Evolutionary conservation across 2,797 vertebrate genomes (phyloP), one percentile per base, ranked within the genome.

Genomic region (Hipposideros larvatus): DNA sequence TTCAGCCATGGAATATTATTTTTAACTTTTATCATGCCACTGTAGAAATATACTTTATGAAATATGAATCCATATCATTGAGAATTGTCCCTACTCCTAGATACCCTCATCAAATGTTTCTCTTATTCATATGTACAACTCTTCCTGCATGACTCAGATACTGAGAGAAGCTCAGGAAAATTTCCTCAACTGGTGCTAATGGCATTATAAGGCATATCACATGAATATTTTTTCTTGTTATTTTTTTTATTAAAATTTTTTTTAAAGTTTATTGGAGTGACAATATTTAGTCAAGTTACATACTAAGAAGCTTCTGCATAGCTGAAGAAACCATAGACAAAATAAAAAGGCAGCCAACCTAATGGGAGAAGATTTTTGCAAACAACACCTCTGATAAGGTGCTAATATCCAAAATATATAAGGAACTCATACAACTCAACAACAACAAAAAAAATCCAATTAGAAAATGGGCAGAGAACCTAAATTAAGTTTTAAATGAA

Each of bases 401-500:
- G 37, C 37, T 37, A 37, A 37, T 37, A 37, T 37, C 37, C 37
- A 37, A 37, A 37, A 37, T 37, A 37, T 37, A 37, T 37, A 37
- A 37, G 37, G 37, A 37, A 37, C 37, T 37, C 37, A 37, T 37
- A 37, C 37, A 37, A 37, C 37, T 37, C 37, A 37, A 37, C 37
- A 37, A 37, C 37, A 37, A 37, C 37, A 37, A 37, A 37, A 2
- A 37, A 37, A 37, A 37, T 37, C 37, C 37, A 37, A 37, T 37
- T 37, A 37, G 37, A 37, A 37, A 37, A 37, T 37, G 37, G 37
- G 37, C 37, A 37, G 37, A 37, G 37, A 3, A 37, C 37, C 37
- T 37, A 79, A 90, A 82, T 77, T 80, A 94, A 91, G 14, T 70
- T 91, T 91, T 95, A 82, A 93, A 77, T 59, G 28, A 74, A 43